These are phyloP conservation scores for Taurulus bubalis DNA, from an alignment of 2,113 vertebrate species.

Conservation along the genomic window DNA sequence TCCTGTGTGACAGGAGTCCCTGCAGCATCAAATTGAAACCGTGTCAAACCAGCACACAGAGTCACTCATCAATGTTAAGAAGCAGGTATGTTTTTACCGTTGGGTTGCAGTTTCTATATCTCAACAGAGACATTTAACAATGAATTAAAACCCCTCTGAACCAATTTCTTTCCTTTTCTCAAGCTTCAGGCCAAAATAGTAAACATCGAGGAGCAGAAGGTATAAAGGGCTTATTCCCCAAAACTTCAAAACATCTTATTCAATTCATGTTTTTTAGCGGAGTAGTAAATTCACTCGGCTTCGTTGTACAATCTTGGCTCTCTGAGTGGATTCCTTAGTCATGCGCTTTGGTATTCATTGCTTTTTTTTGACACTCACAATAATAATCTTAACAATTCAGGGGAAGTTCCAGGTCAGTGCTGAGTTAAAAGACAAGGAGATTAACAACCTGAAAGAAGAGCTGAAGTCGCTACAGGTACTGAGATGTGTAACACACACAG, in stretches of 20 bases:
- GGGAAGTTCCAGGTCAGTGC: constrained; percentile 88
- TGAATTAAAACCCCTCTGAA: background rate
- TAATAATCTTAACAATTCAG: constrained; percentile 81
- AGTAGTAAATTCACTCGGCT: constrained; percentile 46
- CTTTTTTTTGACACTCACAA: constrained; percentile 53
- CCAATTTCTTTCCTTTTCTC: constrained; percentile 18
- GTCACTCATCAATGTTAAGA: constrained; percentile 85
- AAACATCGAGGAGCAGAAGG: constrained; percentile 92
- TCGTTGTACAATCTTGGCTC: constrained; percentile 36
- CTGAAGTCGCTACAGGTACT: constrained; percentile 93
- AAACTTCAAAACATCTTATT: constrained; percentile 40
- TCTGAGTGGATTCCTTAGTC: constrained; percentile 37
- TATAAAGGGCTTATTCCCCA: constrained; percentile 67
- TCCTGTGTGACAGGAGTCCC: constrained; percentile 56
- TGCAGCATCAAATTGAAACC: constrained; percentile 78
- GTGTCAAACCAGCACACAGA: constrained; percentile 86
- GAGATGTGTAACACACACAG: constrained; percentile 10
- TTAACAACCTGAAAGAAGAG: constrained; percentile 91
- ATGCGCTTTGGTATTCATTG: constrained; percentile 48
- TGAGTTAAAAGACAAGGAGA: constrained; percentile 94
- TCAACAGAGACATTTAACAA: background rate
- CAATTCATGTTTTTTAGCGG: constrained; percentile 38
- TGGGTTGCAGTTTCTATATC: background rate
- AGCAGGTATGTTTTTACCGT: constrained; percentile 85
- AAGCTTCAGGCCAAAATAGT: constrained; percentile 90